Percentiles rank a stretch among this genome's conserved stretches.
Evolutionary conservation across 2,797 vertebrate species (phyloP).

Genomic region (Benthosema pterotum): DNA sequence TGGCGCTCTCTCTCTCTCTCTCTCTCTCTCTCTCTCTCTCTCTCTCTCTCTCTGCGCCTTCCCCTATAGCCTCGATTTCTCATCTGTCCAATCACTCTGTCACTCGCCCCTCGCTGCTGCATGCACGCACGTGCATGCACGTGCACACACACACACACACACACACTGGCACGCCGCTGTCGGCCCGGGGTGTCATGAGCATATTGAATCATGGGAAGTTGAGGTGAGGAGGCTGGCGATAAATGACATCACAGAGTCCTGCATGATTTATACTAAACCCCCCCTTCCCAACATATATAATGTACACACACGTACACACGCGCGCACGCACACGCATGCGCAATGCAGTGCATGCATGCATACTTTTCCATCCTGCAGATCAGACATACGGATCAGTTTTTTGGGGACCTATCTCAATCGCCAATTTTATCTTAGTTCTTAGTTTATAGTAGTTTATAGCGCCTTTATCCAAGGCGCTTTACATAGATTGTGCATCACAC

Average conservation of each 20-base stretch:
- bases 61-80: slow-evolving; percentile 30
- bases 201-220: slow-evolving; percentile 67
- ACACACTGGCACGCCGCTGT: slow-evolving; percentile 5
- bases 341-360: background rate
- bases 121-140: slow-evolving; percentile 9
- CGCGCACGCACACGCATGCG: background rate
- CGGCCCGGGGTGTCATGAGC: slow-evolving; percentile 52
- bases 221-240: slow-evolving; percentile 36
- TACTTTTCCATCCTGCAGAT: no score
- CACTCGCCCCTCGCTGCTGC: slow-evolving; percentile 12
- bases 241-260: slow-evolving; percentile 44
- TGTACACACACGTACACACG: slow-evolving; percentile 28
- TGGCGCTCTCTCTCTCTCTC: slow-evolving; percentile 40
- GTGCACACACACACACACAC: slow-evolving; percentile 13
- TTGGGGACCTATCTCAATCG: background rate
- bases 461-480: no score
- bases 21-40: slow-evolving; percentile 26
- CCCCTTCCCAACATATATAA: slow-evolving; percentile 29
- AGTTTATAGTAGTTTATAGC: no score
- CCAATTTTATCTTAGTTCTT: no score
- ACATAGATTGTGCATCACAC: no score
- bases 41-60: slow-evolving; percentile 43
- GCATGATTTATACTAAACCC: slow-evolving; percentile 55
- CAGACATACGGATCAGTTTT: background rate
- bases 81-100: slow-evolving; percentile 31